Evolutionary conservation across 2,888 invertebrate genomes (phyloP), one percentile per base, ranked within the genome.

Genomic region (Ophion ventricosus): DNA sequence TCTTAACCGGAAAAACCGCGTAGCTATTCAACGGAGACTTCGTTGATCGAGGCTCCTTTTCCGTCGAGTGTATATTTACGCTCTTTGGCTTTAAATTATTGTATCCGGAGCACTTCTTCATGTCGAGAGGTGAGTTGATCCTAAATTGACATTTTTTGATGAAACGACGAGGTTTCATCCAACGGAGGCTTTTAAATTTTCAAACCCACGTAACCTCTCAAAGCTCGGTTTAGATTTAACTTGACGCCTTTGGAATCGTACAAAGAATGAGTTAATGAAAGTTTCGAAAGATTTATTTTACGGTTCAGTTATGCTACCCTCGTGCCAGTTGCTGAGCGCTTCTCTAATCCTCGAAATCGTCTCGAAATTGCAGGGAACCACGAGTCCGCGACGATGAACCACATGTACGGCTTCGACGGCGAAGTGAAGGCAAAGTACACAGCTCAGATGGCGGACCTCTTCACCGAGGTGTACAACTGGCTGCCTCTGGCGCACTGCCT

Each of bases 401-500:
- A 98, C 94, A 99, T 99, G 98, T 99, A 99, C 93, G 99, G 99
- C 1, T 99, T 99, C 94, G 98, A 98, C 86, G 99, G 99, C 1
- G 99, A 99, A 94, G 99, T 99, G 0, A 98, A 98, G 90, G 96
- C 98, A 7, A 99, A 99, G 94, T 99, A 99, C 94, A 97, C 97
- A 0, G 95, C 96, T 25, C 97, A 98, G 93, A 99, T 99, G 99
- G 97, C 98, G 0, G 98, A 99, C 87, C 95, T 99, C 69, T 99
- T 99, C 94, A 99, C 99, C 1, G 99, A 99, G 94, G 98, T 99
- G 25, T 99, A 99, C 94, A 99, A 99, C 94, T 98, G 98, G 97
- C 94, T 99, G 87, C 99, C 99, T 0, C 94, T 99, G 77, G 98
- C 98, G 63, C 99, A 99, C 93, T 98, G 98, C 93, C 96, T 99